Evolutionary conservation across 2,888 invertebrate genomes (phyloP).

Genomic region (Drosophila borealis): DNA sequence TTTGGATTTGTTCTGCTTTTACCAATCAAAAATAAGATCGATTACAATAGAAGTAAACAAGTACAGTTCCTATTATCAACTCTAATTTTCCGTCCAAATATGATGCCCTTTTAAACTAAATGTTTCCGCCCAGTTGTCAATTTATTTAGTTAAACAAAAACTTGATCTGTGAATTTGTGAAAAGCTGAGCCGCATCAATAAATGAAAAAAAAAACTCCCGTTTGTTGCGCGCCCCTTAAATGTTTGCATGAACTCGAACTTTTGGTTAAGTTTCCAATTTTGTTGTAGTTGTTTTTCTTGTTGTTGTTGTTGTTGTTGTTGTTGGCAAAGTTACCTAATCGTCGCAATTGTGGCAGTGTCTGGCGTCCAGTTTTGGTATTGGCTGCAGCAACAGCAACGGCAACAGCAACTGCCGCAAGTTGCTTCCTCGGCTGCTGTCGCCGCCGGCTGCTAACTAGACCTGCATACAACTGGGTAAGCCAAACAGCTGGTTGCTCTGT

Average conservation of each 20-base stretch:
- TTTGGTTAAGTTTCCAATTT: slow-evolving; percentile 44
- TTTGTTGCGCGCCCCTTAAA: slow-evolving; percentile 29
- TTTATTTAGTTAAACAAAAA: not conserved
- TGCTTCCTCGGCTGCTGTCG: slow-evolving; percentile 59
- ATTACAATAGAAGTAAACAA: too few species aligned
- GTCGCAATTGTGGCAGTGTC: slow-evolving; percentile 44
- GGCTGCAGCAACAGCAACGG: slow-evolving; percentile 28
- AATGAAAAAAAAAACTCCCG: slow-evolving; percentile 2
- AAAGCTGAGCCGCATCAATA: slow-evolving; percentile 9
- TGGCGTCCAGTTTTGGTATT: slow-evolving; percentile 48
- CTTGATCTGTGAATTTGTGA: slow-evolving; percentile 45
- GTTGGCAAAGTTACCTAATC: slow-evolving; percentile 67
- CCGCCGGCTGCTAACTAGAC: slow-evolving; percentile 51
- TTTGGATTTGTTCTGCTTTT: too few species aligned
- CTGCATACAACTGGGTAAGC: slow-evolving; percentile 24
- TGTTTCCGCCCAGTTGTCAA: slow-evolving; percentile 28
- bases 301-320: slow-evolving; percentile 19
- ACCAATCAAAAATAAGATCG: too few species aligned
- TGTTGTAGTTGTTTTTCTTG: not conserved
- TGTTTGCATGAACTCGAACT: slow-evolving; percentile 83
- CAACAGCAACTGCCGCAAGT: slow-evolving; percentile 56
- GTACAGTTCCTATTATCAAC: too few species aligned
- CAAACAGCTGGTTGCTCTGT: slow-evolving; percentile 21
- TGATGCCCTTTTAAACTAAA: not conserved
- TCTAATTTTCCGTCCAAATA: too few species aligned